A percentile compares a stretch with the other conserved stretches of the same genome.
Conservation (phyloP, 2,113 vertebrate species). For the Tenrec ecaudatus region DNA sequence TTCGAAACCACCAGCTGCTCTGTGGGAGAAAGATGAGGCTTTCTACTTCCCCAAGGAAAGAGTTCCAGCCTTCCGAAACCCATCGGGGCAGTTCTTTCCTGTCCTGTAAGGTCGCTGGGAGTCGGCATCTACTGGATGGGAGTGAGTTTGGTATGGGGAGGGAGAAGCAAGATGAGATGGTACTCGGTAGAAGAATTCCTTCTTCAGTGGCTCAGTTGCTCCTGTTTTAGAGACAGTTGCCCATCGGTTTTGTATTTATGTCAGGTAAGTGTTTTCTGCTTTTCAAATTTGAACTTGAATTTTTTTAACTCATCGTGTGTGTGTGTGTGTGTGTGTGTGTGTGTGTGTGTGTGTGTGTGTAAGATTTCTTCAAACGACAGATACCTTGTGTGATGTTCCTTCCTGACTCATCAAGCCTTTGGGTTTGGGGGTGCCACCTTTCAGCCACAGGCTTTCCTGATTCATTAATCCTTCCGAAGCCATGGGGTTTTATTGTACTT, state of each 20-base stretch:
- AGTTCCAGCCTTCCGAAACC: too few relatives aligned
- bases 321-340: not conserved
- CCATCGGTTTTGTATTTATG: too few relatives aligned
- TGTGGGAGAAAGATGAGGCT: too few relatives aligned
- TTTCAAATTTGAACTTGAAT: too few relatives aligned
- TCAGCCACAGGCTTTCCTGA: slow-evolving; percentile 55
- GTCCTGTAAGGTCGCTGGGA: too few relatives aligned
- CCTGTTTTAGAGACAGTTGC: not conserved
- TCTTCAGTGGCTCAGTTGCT: not conserved
- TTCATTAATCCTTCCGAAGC: slow-evolving; percentile 66
- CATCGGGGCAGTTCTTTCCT: too few relatives aligned
- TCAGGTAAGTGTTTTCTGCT: too few relatives aligned
- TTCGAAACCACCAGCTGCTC: too few relatives aligned
- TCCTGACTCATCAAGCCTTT: slow-evolving; percentile 20
- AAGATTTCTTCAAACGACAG: slow-evolving; percentile 58
- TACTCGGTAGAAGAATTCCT: not conserved
- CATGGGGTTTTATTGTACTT: slow-evolving; percentile 18
- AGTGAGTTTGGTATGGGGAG: not conserved
- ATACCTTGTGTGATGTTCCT: slow-evolving; percentile 49
- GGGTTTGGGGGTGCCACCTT: slow-evolving; percentile 45
- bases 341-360: too few relatives aligned
- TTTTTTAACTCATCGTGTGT: too few relatives aligned
- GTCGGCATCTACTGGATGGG: too few relatives aligned
- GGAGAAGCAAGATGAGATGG: not conserved
- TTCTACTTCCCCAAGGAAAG: too few relatives aligned